Conservation (phyloP, 1,140 invertebrate species). For the Polypedilum pembai region DNA sequence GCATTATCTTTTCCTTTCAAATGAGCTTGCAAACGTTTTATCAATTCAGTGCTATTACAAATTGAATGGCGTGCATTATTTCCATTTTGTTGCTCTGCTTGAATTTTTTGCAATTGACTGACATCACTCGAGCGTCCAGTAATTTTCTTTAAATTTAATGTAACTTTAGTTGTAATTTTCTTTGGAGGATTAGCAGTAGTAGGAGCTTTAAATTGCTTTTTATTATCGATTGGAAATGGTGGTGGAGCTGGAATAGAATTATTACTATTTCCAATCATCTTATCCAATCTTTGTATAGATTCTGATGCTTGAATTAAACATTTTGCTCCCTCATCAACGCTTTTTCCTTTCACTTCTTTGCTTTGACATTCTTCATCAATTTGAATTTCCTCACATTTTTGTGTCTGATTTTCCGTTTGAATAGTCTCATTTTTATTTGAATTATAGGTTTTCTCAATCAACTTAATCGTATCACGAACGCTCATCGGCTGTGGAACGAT, state of each 20-base stretch:
- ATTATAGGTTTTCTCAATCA: constrained; percentile 3
- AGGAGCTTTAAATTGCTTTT: background rate
- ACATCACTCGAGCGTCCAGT: constrained; percentile 24
- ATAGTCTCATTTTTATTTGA: background rate
- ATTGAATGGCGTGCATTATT: background rate
- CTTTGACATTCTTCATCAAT: background rate
- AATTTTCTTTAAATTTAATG: constrained; percentile 25
- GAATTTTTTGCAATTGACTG: background rate
- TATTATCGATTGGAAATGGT: too few species aligned
- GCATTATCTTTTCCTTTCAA: background rate
- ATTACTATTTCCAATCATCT: background rate
- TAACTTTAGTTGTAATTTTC: constrained; percentile 28
- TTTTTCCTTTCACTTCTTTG: background rate
- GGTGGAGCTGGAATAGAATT: too few species aligned
- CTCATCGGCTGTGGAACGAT: background rate
- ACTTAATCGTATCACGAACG: background rate
- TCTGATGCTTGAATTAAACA: background rate
- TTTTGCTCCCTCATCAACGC: background rate
- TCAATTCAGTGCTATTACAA: background rate
- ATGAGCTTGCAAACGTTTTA: background rate
- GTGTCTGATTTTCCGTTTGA: background rate
- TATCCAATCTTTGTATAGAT: background rate
- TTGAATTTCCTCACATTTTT: background rate
- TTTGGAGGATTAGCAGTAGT: background rate
- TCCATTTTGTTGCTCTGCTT: background rate